These are phyloP conservation scores for Manis pentadactyla DNA, from an alignment of 2,797 vertebrate species.

Conservation along the genomic window DNA sequence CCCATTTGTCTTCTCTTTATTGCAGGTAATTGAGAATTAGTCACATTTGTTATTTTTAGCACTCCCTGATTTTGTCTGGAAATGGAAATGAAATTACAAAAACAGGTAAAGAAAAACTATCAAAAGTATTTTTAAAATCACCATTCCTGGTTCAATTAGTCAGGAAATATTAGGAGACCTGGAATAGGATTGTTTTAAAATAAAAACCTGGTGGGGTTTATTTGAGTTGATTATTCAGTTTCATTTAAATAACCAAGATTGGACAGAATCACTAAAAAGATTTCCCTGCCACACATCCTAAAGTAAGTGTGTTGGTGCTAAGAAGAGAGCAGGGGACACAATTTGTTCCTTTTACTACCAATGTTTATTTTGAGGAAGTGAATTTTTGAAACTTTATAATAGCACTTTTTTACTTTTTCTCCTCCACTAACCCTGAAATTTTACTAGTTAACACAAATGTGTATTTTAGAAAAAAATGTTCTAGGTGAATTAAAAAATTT, in stretches of 20 bases:
- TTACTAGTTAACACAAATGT: background rate
- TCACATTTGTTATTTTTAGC: conserved; percentile 78
- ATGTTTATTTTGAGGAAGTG: background rate
- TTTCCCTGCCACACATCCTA: background rate
- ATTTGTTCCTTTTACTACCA: conserved; percentile 34
- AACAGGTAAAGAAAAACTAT: conserved; percentile 53
- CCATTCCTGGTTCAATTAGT: background rate
- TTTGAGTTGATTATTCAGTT: background rate
- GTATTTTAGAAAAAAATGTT: background rate
- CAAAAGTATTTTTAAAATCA: conserved; percentile 1
- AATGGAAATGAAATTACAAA: conserved; percentile 63
- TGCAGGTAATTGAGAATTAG: conserved; percentile 77
- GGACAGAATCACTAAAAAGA: background rate
- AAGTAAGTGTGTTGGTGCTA: background rate
- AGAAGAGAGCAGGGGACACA: background rate
- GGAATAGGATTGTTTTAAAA: background rate
- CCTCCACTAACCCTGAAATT: background rate
- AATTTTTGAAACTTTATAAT: background rate
- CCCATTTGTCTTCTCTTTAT: conserved; percentile 69
- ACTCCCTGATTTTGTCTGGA: conserved; percentile 47
- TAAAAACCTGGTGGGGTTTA: background rate
- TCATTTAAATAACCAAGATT: background rate
- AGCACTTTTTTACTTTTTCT: background rate
- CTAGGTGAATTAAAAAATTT: conserved; percentile 6
- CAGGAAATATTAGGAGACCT: background rate